These are phyloP conservation scores for Tupaia chinensis DNA, from an alignment of 2,113 vertebrate genomes.

Conservation along the genomic window DNA sequence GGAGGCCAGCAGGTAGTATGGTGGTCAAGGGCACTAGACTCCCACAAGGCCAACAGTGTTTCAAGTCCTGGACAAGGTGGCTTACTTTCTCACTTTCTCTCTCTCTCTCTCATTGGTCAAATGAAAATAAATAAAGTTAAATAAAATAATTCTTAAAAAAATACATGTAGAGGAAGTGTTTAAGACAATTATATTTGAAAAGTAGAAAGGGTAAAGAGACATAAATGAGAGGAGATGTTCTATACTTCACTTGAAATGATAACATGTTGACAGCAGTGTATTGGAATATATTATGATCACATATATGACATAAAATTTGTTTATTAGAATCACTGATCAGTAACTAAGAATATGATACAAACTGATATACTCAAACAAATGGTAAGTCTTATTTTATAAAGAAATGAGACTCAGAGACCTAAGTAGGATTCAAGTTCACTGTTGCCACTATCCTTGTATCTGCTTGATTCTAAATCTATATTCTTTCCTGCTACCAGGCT, in stretches of 20 bases:
- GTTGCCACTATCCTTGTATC: no score
- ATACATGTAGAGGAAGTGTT: not conserved
- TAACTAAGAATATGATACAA: not conserved
- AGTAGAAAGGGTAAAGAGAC: not conserved
- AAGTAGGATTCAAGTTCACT: no score
- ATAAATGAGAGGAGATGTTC: not conserved
- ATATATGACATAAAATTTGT: not conserved
- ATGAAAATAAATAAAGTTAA: no score
- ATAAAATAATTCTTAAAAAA: no score
- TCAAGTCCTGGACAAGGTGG: no score
- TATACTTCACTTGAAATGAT: not conserved
- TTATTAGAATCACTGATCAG: not conserved
- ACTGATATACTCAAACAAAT: not conserved
- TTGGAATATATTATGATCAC: not conserved
- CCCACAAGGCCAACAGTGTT: no score
- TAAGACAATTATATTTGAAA: not conserved
- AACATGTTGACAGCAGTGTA: not conserved
- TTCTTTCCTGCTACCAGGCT: no score
- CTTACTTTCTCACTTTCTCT: no score
- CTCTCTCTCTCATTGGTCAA: no score
- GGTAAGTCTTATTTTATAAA: not conserved
- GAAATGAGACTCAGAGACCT: no score
- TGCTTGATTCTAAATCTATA: no score
- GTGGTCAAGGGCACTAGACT: no score
- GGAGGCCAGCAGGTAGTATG: not conserved